Evolutionary conservation across 2,113 vertebrate species (phyloP), one percentile per base, ranked within the genome.

Genomic region (Lipotes vexillifer): DNA sequence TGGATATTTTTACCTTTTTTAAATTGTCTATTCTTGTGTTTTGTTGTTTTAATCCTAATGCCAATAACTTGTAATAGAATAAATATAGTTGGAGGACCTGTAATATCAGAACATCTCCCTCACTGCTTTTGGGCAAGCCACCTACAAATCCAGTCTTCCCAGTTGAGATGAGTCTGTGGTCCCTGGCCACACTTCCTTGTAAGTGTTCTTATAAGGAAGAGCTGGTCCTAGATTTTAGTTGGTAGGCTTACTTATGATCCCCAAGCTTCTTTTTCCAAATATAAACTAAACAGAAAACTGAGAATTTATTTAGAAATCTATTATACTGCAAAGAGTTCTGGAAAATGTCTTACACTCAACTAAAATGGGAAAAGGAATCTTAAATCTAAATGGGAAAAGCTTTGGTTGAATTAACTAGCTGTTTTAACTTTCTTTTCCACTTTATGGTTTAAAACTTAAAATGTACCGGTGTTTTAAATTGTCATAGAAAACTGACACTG

Each of bases 171-270:
- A 46, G 18, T 88, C 31, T 69, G 27, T 92, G 31, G 84, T 88
- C 41, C 5, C 65, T 94, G 81, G 63, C 69, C 49, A 52, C 14
- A 15, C 49, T 52, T 52, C 49, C 49, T 52, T 52, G 49, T 52
- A 88, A n/a, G 21, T 55, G 33, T 84, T 20, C 66, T 69, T 92
- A 17, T 68, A 90, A 92, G 65, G 87, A 89, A 94, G 80, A 96
- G 68, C 84, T 87, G 71, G 72, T 81, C 75, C 41, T 92, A 82
- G 63, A 52, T 97, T 97, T 92, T 96, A 78, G 57, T 84, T 89
- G 87, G 93, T 90, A 84, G 49, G 1, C 4, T 83, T 93, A 65
- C 6, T 85, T 91, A 69, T 20, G 55, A 83, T 87, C 9, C 83
- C 38, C 33, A 83, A 59, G 31, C 41, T 20, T 71, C 6, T 77